phyloP scores from a whole-genome alignment of 1,140 invertebrate species.

The Drosophila bipectinata region DNA sequence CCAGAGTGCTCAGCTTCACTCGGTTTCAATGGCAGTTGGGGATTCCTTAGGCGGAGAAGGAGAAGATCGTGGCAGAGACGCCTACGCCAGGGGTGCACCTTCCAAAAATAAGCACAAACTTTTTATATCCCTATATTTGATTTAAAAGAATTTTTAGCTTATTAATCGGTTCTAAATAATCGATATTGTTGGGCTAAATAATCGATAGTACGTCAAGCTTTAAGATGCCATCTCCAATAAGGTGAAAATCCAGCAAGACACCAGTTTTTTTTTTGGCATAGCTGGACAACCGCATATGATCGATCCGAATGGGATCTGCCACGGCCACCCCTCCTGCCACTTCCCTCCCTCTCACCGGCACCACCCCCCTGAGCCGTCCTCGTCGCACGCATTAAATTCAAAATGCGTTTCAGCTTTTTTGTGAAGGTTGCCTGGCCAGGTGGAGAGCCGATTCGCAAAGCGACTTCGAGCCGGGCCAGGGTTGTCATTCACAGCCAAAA shows the following conservation, averaged over 20 bases:
- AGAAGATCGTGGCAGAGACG: constrained; percentile 58
- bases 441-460: constrained; percentile 49
- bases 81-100: constrained; percentile 33
- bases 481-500: constrained; percentile 71
- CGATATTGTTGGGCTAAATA: too few species aligned
- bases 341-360: neutral
- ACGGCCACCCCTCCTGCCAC: neutral
- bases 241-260: constrained; percentile 53
- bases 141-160: too few species aligned
- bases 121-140: too few species aligned
- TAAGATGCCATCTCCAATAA: neutral
- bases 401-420: constrained; percentile 74
- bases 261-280: constrained; percentile 68
- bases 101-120: neutral
- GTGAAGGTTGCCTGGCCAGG: constrained; percentile 67
- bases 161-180: too few species aligned
- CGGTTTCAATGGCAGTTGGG: constrained; percentile 73
- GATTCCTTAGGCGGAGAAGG: constrained; percentile 54
- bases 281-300: constrained; percentile 65
- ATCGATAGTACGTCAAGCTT: neutral
- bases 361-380: constrained; percentile 30
- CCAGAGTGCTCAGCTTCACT: constrained; percentile 73
- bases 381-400: constrained; percentile 71
- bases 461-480: constrained; percentile 59
- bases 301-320: constrained; percentile 43